Evolutionary conservation across 2,113 vertebrate genomes (phyloP).

Genomic region (Carassius carassius): DNA sequence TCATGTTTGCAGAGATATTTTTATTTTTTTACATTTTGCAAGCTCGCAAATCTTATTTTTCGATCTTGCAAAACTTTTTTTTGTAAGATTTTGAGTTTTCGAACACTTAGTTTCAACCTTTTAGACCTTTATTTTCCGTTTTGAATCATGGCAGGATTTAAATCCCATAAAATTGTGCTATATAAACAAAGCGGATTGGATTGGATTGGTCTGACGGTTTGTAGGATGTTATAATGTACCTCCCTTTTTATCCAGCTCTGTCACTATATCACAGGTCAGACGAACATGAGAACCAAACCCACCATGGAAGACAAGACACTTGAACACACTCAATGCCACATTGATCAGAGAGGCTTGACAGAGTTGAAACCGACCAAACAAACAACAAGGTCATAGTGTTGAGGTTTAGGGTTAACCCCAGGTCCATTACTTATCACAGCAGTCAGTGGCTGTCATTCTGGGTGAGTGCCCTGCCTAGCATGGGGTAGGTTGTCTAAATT

Average conservation of each 20-base stretch:
- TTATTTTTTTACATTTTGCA: too few species aligned
- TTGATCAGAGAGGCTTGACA: constrained; percentile 65
- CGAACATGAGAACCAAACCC: not conserved
- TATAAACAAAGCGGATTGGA: too few species aligned
- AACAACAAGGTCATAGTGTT: constrained; percentile 65
- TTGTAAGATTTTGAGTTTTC: too few species aligned
- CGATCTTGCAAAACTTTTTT: too few species aligned
- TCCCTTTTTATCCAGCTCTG: not conserved
- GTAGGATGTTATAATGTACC: constrained; percentile 4
- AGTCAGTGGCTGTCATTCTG: constrained; percentile 63
- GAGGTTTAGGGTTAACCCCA: constrained; percentile 71
- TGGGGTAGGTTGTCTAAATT: constrained; percentile 72
- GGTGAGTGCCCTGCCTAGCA: constrained; percentile 68
- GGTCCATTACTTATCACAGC: constrained; percentile 73
- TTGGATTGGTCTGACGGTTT: constrained; percentile 60
- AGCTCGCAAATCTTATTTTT: too few species aligned
- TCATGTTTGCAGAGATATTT: too few species aligned
- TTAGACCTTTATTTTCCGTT: too few species aligned
- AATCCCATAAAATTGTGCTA: too few species aligned
- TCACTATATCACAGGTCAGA: not conserved
- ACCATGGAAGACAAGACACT: constrained; percentile 49
- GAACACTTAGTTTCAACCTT: too few species aligned
- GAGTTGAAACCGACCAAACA: constrained; percentile 67
- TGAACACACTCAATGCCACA: constrained; percentile 67
- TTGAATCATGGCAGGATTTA: too few species aligned